Evolutionary conservation across 2,888 invertebrate genomes (phyloP).

Genomic region (Epiblema foenella): DNA sequence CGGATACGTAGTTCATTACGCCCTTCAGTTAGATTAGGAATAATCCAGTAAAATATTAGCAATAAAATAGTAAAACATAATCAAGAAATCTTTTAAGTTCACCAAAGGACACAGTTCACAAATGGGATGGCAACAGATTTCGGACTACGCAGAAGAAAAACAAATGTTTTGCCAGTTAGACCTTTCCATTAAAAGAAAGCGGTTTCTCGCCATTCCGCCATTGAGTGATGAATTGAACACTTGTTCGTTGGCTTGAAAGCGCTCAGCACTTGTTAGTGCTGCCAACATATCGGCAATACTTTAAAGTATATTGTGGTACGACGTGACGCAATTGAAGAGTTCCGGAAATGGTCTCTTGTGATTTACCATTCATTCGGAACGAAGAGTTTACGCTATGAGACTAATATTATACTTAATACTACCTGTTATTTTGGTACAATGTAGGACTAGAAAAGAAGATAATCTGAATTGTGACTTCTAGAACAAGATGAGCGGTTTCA

Average conservation of each 20-base stretch:
- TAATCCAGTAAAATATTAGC: too few relatives aligned
- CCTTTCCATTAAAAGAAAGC: slow-evolving; percentile 3
- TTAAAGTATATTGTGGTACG: background rate
- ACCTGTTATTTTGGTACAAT: too few relatives aligned
- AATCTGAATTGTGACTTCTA: too few relatives aligned
- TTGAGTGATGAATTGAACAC: background rate
- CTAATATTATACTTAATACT: too few relatives aligned
- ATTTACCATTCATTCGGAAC: background rate
- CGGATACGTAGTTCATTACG: background rate
- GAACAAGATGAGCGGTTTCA: too few relatives aligned
- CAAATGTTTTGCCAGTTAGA: background rate
- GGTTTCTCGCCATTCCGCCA: slow-evolving; percentile 12
- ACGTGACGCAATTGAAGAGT: background rate
- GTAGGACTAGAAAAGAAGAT: too few relatives aligned
- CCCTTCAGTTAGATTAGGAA: too few relatives aligned
- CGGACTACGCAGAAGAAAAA: background rate
- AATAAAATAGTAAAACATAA: too few relatives aligned
- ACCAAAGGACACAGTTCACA: too few relatives aligned
- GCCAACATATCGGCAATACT: slow-evolving; percentile 9
- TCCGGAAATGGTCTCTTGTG: too few relatives aligned
- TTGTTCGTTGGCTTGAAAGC: slow-evolving; percentile 1
- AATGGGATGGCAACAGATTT: too few relatives aligned
- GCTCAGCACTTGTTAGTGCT: slow-evolving; percentile 10
- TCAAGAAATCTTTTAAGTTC: too few relatives aligned
- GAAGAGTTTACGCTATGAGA: background rate